phyloP scores from a whole-genome alignment of 2,888 invertebrate genomes.

The Philonicus albiceps region DNA sequence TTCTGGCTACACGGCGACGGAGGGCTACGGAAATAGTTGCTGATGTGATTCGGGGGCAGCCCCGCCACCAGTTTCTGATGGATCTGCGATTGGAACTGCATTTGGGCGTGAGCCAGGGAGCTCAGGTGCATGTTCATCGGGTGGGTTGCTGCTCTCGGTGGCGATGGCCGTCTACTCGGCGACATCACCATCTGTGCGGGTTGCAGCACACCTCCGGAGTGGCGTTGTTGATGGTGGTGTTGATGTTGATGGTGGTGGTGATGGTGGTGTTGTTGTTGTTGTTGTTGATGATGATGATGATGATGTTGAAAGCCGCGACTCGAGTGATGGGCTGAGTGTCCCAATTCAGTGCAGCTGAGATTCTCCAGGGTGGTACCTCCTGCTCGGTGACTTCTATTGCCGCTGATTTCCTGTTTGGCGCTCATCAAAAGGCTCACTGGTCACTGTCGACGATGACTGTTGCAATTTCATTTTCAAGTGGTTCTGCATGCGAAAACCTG shows the following conservation, averaged over 20 bases:
- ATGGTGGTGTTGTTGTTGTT: slow-evolving; percentile 60
- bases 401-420: slow-evolving; percentile 23
- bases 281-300: slow-evolving; percentile 59
- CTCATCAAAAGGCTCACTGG: slow-evolving; percentile 25
- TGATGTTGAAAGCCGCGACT: slow-evolving; percentile 48
- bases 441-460: not conserved
- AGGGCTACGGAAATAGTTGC: slow-evolving; percentile 59
- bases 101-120: slow-evolving; percentile 60
- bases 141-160: slow-evolving; percentile 66
- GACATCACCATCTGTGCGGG: slow-evolving; percentile 70
- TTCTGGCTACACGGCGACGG: slow-evolving; percentile 54
- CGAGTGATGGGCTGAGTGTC: not conserved
- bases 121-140: slow-evolving; percentile 63
- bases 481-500: not conserved
- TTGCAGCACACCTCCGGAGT: slow-evolving; percentile 55
- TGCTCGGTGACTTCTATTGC: not conserved
- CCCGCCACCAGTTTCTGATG: slow-evolving; percentile 62
- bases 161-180: slow-evolving; percentile 73
- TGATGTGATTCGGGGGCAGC: slow-evolving; percentile 54
- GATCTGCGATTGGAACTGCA: slow-evolving; percentile 62
- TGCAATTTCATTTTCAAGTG: not conserved
- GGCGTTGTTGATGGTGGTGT: slow-evolving; percentile 60
- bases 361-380: slow-evolving; percentile 24
- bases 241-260: slow-evolving; percentile 55
- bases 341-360: slow-evolving; percentile 19